These are phyloP conservation scores for Chaetodon auriga DNA, from an alignment of 2,113 vertebrate genomes.

Conservation along the genomic window DNA sequence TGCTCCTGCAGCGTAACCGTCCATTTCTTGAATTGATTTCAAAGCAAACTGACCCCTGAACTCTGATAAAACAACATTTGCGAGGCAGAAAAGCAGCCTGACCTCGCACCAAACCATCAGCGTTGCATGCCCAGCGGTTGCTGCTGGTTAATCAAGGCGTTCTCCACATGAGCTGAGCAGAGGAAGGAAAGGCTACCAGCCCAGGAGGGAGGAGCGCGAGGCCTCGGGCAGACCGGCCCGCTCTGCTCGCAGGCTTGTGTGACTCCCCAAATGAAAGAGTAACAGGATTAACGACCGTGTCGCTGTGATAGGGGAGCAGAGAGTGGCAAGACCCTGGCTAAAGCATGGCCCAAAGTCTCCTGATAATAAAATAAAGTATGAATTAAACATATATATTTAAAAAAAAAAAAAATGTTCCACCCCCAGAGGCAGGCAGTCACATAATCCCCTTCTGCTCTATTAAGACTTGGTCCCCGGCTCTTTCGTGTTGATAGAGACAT, in stretches of 20 bases:
- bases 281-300: conserved; percentile 81
- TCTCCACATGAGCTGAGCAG: conserved; percentile 54
- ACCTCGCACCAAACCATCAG: conserved; percentile 35
- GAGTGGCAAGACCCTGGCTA: conserved; percentile 66
- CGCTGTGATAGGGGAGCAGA: conserved; percentile 70
- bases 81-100: conserved; percentile 16
- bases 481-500: conserved; percentile 81
- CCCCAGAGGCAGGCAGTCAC: conserved; percentile 66
- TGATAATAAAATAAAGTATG: conserved; percentile 77
- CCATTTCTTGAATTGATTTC: conserved; percentile 27
- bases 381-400: conserved; percentile 69
- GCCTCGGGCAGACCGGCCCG: conserved; percentile 43
- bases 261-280: conserved; percentile 66
- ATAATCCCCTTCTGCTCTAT: conserved; percentile 80
- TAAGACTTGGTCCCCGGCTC: conserved; percentile 60
- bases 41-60: conserved; percentile 31
- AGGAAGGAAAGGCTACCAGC: conserved; percentile 59
- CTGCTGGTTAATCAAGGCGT: conserved; percentile 52
- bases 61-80: background rate
- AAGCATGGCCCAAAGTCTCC: conserved; percentile 62
- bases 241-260: conserved; percentile 49
- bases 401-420: conserved; percentile 43
- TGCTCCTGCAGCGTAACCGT: conserved; percentile 8
- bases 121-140: conserved; percentile 27
- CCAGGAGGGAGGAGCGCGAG: conserved; percentile 50